Percentiles rank a stretch among this genome's conserved stretches.
phyloP scores from a whole-genome alignment of 2,113 vertebrate genomes.

The Athene cunicularia region DNA sequence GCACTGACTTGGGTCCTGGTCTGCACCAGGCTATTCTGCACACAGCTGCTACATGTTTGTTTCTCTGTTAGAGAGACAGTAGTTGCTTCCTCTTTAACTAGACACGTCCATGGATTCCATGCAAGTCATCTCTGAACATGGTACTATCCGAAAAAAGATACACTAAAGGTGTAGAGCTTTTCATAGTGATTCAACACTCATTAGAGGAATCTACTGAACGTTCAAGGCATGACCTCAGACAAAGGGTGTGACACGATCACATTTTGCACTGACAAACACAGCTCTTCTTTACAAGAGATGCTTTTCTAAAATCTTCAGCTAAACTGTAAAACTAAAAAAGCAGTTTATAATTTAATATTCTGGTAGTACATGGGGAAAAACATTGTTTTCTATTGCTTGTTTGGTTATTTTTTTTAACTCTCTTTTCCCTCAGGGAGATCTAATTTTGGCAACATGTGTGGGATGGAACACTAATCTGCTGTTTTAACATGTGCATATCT shows the following conservation, averaged over 20 bases:
- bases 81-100: neutral
- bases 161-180: neutral
- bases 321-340: neutral
- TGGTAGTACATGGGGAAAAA: neutral
- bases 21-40: neutral
- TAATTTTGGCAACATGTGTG: slow-evolving; percentile 7
- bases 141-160: neutral
- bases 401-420: neutral
- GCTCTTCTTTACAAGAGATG: neutral
- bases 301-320: neutral
- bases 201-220: neutral
- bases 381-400: neutral
- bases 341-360: neutral
- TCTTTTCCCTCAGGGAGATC: neutral
- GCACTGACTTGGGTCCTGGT: neutral
- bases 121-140: neutral
- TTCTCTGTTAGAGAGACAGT: neutral
- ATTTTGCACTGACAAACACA: neutral
- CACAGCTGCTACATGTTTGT: accelerated
- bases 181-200: neutral
- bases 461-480: neutral
- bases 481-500: neutral
- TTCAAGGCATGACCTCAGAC: neutral
- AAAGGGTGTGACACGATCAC: neutral
- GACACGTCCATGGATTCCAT: neutral